Base-by-base conservation (phyloP, 2,797 vertebrate species). In the Hoplostethus atlanticus region DNA sequence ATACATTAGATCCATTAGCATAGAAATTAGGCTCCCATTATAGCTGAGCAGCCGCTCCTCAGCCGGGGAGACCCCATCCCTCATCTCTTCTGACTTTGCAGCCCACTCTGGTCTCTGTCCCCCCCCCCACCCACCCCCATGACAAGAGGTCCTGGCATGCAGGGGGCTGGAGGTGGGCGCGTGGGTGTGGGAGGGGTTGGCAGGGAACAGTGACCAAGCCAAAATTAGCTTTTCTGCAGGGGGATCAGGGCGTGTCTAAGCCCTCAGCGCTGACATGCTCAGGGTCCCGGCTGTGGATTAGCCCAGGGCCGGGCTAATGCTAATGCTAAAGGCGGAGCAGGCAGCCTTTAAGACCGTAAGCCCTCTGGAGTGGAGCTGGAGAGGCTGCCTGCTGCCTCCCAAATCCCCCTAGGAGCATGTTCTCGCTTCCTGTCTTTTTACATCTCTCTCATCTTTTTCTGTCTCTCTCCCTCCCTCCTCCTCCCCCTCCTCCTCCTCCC, bases 1-100 rank as follows among this genome's bases (percentile, higher is more conserved):
- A 89, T 87, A 71, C 81, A 93, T 93, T 42, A 65, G 77, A 64
- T 83, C 87, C 86, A 90, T 94, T 92, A 92, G 84, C 89, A 90
- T 89, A 79, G 88, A 91, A 89, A 93, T 92, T 85, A 91, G 88
- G 72, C 87, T 85, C 71, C 73, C 69, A 54, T 73, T 90, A 89
- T 81, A 66, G 68, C 61, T 63, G 60, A 84, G 73, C 50, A 69
- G 44, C 6, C 47, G 68, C 73, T 81, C 80, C 64, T 84, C 77
- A 78, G 63, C 79, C 64, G 58, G 73, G 76, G 83, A 62, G 71
- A 88, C 73, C 78, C 76, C 80, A 73, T 87, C 76, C 47, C 50
- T 90, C 86, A 73, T 80, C 38, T 51, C 64, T 42, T 76, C 68
- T 6, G 73, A 61, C 60, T n/a, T 21, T 16, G 77, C 76, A 53